Evolutionary conservation across 2,113 vertebrate genomes (phyloP).

Genomic region (Etheostoma cragini): DNA sequence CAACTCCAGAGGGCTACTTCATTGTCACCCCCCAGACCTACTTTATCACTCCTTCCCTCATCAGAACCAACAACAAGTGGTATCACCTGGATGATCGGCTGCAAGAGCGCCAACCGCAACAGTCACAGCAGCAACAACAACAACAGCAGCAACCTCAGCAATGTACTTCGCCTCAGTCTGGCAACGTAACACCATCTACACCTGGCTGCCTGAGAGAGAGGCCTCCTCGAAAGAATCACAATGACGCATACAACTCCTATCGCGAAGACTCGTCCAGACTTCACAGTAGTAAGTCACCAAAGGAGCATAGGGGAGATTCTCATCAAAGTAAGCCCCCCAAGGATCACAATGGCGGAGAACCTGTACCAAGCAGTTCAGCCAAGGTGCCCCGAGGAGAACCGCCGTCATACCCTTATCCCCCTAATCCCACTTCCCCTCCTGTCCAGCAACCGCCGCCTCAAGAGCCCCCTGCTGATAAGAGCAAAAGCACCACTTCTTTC

Average conservation of each 20-base stretch:
- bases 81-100: constrained; percentile 99
- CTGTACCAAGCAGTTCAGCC: constrained; percentile 85
- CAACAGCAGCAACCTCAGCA: constrained; percentile 82
- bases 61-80: constrained; percentile 90
- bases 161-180: constrained; percentile 94
- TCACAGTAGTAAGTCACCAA: constrained; percentile 91
- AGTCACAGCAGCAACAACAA: constrained; percentile 87
- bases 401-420: constrained; percentile 86
- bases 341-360: constrained; percentile 87
- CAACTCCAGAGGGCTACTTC: constrained; percentile 98
- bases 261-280: constrained; percentile 91
- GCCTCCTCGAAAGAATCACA: constrained; percentile 94
- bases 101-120: constrained; percentile 84
- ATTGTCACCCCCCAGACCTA: constrained; percentile 99
- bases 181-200: constrained; percentile 91
- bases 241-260: constrained; percentile 94
- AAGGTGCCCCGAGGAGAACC: constrained; percentile 90
- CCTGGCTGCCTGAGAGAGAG: constrained; percentile 93
- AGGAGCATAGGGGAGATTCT: constrained; percentile 92
- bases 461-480: constrained; percentile 93
- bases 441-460: constrained; percentile 85
- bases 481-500: constrained; percentile 93
- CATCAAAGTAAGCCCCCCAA: constrained; percentile 91
- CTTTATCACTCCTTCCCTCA: constrained; percentile 98
- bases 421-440: constrained; percentile 90